phyloP scores from a whole-genome alignment of 2,113 vertebrate species.

The Panthera leo region DNA sequence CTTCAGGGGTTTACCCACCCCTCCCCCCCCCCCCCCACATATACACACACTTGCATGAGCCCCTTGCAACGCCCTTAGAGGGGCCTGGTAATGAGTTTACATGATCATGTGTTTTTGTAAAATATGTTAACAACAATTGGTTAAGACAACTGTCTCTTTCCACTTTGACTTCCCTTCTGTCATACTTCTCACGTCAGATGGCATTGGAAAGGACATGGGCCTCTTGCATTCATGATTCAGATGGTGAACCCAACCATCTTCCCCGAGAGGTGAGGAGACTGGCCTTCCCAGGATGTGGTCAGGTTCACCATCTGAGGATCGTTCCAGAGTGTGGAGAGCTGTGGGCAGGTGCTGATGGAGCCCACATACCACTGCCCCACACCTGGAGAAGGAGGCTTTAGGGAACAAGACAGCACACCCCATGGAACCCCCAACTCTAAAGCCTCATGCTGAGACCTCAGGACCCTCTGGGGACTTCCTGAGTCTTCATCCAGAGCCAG shows the following conservation, averaged over 20 bases:
- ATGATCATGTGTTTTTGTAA: neutral
- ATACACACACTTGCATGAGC: fast-evolving
- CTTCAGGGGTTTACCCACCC: neutral
- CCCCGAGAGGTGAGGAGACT: neutral
- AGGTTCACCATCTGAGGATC: neutral
- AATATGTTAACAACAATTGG: neutral
- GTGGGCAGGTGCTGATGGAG: neutral
- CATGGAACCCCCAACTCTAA: neutral
- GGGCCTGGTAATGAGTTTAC: neutral
- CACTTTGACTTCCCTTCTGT: neutral
- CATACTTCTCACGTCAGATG: neutral
- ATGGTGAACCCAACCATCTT: neutral
- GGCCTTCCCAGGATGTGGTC: neutral
- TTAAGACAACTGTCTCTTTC: neutral
- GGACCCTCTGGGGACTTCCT: neutral
- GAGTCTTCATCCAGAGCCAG: neutral
- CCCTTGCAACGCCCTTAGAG: neutral
- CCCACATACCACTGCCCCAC: neutral
- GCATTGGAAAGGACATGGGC: neutral
- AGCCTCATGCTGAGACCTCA: neutral
- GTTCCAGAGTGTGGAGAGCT: neutral
- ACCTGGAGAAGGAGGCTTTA: neutral
- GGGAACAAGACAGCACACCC: neutral
- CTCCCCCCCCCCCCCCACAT: no score
- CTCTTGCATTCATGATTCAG: neutral